Base-by-base conservation (phyloP, 2,797 vertebrate species). In the Parotocinclus haroldoi region DNA sequence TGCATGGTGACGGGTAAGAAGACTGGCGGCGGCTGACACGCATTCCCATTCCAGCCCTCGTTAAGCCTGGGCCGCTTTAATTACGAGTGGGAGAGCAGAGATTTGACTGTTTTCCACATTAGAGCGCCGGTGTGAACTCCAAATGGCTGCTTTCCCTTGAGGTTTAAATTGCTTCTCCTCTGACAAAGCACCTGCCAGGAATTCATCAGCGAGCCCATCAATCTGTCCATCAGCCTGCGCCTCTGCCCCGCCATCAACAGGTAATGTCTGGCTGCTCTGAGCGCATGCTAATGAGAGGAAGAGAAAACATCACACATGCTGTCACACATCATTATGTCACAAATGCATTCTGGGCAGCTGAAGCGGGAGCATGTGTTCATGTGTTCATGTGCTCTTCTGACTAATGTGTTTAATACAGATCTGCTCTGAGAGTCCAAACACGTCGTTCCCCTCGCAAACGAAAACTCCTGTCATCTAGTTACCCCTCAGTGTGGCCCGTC, bases 141-240 rank as follows among this genome's bases (percentile, higher is more conserved):
- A 82, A 90, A 87, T 87, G 87, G 83, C 88, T 90, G 85, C 82
- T 83, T 83, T 76, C 79, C 77, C 49, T 67, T 58, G 76, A 81
- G 85, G 84, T 82, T 86, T 81, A 91, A 89, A 92, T 91, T 91
- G 88, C 89, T 89, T 79, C 83, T 83, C 79, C 82, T 86, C 89
- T 92, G 90, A 92, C 90, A 92, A 92, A 92, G 90, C 89, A 90
- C 88, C 89, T 92, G 91, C 86, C 90, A 88, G 80, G 76, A 85
- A 85, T 87, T 89, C 88, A 89, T 90, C 87, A 89, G 85, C 78
- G 68, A 84, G 79, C 83, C 86, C 87, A 90, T 91, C 88, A 88
- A 88, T 91, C 89, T 89, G 88, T 91, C 91, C 89, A 92, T 92
- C 90, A 90, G 88, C 69, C 73, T 69, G 62, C 71, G 75, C 79